Conservation (phyloP, 23 tunicate genomes). For the Botrylloides violaceus region DNA sequence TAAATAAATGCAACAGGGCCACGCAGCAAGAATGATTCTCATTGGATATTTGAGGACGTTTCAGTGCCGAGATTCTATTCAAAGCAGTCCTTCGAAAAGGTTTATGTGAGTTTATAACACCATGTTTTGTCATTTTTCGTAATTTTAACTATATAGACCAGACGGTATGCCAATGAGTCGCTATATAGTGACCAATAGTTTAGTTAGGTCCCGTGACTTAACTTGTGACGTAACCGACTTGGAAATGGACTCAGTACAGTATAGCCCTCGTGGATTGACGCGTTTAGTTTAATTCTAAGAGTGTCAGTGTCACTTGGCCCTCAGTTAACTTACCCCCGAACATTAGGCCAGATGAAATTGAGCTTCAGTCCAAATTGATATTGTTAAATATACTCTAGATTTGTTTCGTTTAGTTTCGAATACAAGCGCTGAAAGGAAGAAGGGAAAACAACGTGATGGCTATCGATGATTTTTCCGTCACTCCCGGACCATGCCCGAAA, state of each 20-base stretch:
- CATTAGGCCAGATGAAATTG: too few species aligned
- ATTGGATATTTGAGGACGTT: slow-evolving; percentile 24
- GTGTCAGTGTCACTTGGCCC: too few species aligned
- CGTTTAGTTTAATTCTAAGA: too few species aligned
- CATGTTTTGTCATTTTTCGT: too few species aligned
- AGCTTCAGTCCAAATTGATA: background rate
- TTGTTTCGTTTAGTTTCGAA: background rate
- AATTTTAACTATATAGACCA: too few species aligned
- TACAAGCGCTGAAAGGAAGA: slow-evolving; percentile 10
- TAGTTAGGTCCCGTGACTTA: too few species aligned
- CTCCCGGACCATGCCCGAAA: slow-evolving; percentile 27
- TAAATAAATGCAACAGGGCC: background rate
- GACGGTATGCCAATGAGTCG: too few species aligned
- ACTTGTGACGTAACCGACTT: too few species aligned
- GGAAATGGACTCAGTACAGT: too few species aligned
- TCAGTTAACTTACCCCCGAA: too few species aligned
- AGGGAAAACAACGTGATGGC: slow-evolving; percentile 11
- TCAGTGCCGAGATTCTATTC: slow-evolving; percentile 7
- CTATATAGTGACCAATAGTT: too few species aligned
- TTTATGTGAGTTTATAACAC: slow-evolving; percentile 4
- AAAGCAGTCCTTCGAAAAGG: background rate
- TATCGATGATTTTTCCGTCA: slow-evolving; percentile 13
- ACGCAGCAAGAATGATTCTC: slow-evolving; percentile 9
- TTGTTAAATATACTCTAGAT: background rate
- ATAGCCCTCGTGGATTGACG: too few species aligned